Conservation (phyloP, 2,888 invertebrate genomes). For the Priocnemis perturbator region DNA sequence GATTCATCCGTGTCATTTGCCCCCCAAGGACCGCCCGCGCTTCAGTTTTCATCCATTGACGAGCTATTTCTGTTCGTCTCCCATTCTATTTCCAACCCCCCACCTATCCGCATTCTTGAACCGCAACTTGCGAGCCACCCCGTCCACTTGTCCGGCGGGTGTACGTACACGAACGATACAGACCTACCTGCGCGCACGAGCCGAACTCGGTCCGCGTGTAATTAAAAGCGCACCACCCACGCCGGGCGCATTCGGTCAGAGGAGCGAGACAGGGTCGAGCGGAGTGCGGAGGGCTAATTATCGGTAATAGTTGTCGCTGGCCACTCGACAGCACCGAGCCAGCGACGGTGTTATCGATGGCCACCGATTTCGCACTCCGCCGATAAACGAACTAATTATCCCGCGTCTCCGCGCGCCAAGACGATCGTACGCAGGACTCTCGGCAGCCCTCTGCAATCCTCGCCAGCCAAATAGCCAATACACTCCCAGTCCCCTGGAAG, state of each 20-base stretch:
- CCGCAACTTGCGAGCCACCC: background rate
- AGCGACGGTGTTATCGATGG: background rate
- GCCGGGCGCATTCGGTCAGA: background rate
- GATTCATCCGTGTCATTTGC: background rate
- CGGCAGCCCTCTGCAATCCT: too few relatives aligned
- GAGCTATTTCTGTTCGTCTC: background rate
- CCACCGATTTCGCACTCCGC: too few relatives aligned
- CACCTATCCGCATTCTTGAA: background rate
- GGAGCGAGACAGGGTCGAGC: background rate
- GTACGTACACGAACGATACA: background rate
- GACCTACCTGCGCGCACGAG: background rate
- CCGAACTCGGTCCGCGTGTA: slow-evolving; percentile 3
- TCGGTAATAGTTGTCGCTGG: slow-evolving; percentile 8
- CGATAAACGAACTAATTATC: too few relatives aligned
- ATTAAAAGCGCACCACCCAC: slow-evolving; percentile 10
- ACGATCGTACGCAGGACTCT: too few relatives aligned
- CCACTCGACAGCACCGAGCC: background rate
- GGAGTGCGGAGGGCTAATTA: background rate
- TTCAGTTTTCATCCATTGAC: background rate
- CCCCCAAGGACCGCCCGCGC: background rate
- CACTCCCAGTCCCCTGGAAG: too few relatives aligned
- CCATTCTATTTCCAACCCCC: background rate
- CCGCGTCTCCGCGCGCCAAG: too few relatives aligned
- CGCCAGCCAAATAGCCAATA: too few relatives aligned
- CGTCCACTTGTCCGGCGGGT: too few relatives aligned